Evolutionary conservation across 1,140 invertebrate species (phyloP).

Genomic region (Cheumatopsyche charites): DNA sequence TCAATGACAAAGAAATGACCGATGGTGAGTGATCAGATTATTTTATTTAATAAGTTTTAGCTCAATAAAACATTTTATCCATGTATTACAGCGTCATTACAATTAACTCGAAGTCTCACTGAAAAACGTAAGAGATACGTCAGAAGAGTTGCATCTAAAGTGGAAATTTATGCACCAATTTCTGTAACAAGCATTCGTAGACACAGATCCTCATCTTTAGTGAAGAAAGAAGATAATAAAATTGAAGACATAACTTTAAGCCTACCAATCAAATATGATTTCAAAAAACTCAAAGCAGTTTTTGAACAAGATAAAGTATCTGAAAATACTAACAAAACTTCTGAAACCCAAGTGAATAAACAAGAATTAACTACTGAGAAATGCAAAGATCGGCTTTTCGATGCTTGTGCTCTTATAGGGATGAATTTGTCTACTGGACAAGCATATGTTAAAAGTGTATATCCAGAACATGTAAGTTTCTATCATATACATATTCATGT

Average conservation of each 20-base stretch:
- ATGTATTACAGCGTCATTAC: slow-evolving; percentile 56
- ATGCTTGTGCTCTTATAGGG: slow-evolving; percentile 69
- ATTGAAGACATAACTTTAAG: background rate
- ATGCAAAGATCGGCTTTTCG: slow-evolving; percentile 62
- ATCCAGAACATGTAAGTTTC: slow-evolving; percentile 67
- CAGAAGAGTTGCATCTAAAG: slow-evolving; percentile 60
- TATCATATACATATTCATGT: slow-evolving; percentile 34
- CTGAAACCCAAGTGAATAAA: background rate
- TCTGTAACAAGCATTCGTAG: slow-evolving; percentile 48
- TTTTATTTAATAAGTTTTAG: slow-evolving; percentile 9
- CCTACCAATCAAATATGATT: slow-evolving; percentile 9
- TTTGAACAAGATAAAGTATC: background rate
- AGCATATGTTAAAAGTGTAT: slow-evolving; percentile 72
- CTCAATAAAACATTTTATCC: background rate
- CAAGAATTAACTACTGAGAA: background rate
- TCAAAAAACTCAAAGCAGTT: slow-evolving; percentile 23
- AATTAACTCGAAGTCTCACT: slow-evolving; percentile 60
- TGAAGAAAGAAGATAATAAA: too few relatives aligned
- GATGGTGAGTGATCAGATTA: slow-evolving; percentile 52
- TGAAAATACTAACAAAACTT: background rate
- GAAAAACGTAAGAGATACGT: slow-evolving; percentile 69
- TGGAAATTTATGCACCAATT: slow-evolving; percentile 53
- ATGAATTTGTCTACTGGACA: slow-evolving; percentile 64
- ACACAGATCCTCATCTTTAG: background rate
- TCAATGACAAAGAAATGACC: slow-evolving; percentile 27